phyloP scores from a whole-genome alignment of 2,888 invertebrate genomes.

The Harpalus rubripes region DNA sequence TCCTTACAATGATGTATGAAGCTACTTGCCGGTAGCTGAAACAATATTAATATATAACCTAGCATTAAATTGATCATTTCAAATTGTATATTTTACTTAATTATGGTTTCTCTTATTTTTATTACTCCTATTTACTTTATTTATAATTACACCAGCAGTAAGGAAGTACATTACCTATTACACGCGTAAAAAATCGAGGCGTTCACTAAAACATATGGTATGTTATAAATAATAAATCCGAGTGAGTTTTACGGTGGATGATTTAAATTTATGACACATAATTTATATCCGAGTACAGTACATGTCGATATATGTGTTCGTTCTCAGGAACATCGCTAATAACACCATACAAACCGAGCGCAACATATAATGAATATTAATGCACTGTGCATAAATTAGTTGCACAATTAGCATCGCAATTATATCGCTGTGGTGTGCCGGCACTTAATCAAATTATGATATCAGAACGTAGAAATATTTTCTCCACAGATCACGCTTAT shows the following conservation, averaged over 20 bases:
- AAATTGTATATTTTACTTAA: too few species aligned
- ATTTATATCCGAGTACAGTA: slow-evolving; percentile 35
- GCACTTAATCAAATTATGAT: slow-evolving; percentile 75
- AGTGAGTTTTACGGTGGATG: slow-evolving; percentile 40
- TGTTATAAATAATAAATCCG: slow-evolving; percentile 33
- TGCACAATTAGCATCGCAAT: slow-evolving; percentile 76
- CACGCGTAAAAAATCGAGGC: neutral
- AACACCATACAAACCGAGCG: slow-evolving; percentile 39
- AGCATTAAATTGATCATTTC: too few species aligned
- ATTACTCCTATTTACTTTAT: neutral
- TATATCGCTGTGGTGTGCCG: slow-evolving; percentile 74
- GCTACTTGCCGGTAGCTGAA: too few species aligned
- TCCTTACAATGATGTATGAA: too few species aligned
- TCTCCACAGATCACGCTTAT: slow-evolving; percentile 25
- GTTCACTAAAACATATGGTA: slow-evolving; percentile 11
- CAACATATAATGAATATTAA: slow-evolving; percentile 70
- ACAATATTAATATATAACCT: too few species aligned
- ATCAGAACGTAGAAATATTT: slow-evolving; percentile 71
- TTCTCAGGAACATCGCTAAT: slow-evolving; percentile 33
- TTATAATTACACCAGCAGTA: neutral
- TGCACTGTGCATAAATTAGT: slow-evolving; percentile 75
- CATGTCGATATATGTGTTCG: slow-evolving; percentile 43
- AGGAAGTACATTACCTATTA: neutral
- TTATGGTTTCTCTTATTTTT: neutral
- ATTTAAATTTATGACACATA: slow-evolving; percentile 48